These are phyloP conservation scores for Coelopa frigida DNA, from an alignment of 1,140 invertebrate species.

Conservation along the genomic window DNA sequence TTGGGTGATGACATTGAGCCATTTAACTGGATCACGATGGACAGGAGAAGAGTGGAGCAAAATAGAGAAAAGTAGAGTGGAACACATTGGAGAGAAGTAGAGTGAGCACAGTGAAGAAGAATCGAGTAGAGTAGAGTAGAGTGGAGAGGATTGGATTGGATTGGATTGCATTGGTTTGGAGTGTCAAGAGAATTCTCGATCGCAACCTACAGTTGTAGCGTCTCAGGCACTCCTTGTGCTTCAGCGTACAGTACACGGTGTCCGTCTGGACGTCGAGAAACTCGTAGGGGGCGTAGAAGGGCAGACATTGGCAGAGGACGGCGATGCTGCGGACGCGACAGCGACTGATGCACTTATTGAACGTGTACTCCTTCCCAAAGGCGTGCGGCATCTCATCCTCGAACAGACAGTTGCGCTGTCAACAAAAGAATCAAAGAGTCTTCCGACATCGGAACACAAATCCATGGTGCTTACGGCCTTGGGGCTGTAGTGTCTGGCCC, in stretches of 20 bases:
- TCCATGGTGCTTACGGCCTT: slow-evolving; percentile 18
- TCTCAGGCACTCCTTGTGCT: slow-evolving; percentile 31
- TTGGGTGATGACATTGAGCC: slow-evolving; percentile 40
- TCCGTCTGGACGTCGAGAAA: slow-evolving; percentile 26
- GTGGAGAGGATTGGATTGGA: not conserved
- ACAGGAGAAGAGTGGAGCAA: not conserved
- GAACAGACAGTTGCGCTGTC: slow-evolving; percentile 36
- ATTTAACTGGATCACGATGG: slow-evolving; percentile 29
- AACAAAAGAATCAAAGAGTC: not conserved
- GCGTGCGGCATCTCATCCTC: slow-evolving; percentile 43
- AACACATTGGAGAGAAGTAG: not conserved
- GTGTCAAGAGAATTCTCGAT: no score
- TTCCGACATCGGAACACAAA: not conserved
- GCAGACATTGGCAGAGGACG: slow-evolving; percentile 49
- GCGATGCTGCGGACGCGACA: slow-evolving; percentile 50
- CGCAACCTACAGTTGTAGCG: slow-evolving; percentile 34
- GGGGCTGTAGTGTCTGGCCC: slow-evolving; percentile 23
- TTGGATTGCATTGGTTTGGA: no score
- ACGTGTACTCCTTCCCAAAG: slow-evolving; percentile 24
- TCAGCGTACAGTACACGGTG: slow-evolving; percentile 31
- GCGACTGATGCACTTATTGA: slow-evolving; percentile 50
- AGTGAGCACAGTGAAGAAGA: not conserved
- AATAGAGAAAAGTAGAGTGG: not conserved
- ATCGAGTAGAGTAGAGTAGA: not conserved
- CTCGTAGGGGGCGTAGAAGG: slow-evolving; percentile 48